phyloP scores from a whole-genome alignment of 2,797 vertebrate genomes.

The Tamandua tetradactyla region DNA sequence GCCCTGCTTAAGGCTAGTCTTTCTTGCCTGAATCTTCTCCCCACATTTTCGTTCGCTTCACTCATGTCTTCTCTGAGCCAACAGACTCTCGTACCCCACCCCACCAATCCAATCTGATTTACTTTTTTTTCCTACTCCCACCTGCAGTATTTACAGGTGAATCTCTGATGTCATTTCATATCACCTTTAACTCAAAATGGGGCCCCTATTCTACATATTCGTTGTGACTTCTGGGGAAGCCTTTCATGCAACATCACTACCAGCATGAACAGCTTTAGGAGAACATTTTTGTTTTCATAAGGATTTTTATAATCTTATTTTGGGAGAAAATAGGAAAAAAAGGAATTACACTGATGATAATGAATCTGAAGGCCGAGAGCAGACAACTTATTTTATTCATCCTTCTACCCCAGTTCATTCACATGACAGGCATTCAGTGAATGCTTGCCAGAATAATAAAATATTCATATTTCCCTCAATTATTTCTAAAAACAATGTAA shows the following conservation, averaged over 20 bases:
- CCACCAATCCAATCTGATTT: neutral
- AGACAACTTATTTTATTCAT: neutral
- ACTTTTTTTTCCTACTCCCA: neutral
- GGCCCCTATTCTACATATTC: neutral
- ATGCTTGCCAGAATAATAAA: neutral
- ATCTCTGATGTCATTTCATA: neutral
- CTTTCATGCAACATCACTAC: neutral
- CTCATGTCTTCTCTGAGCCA: neutral
- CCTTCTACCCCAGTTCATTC: neutral
- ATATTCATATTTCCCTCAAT: neutral
- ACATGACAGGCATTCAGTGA: neutral
- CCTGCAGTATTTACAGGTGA: neutral
- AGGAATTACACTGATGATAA: neutral
- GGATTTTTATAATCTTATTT: slow-evolving; percentile 26
- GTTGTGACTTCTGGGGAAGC: neutral
- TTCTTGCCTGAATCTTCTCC: neutral
- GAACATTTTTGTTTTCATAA: slow-evolving; percentile 20
- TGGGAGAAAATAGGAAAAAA: neutral
- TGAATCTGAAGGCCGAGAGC: neutral
- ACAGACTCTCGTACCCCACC: rapidly evolving
- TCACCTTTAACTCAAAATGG: neutral
- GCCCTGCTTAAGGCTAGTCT: neutral
- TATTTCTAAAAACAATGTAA: slow-evolving; percentile 12
- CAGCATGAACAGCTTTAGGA: neutral
- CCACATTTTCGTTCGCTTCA: neutral